phyloP scores from a whole-genome alignment of 2,888 invertebrate genomes.

The Sisyra terminalis region DNA sequence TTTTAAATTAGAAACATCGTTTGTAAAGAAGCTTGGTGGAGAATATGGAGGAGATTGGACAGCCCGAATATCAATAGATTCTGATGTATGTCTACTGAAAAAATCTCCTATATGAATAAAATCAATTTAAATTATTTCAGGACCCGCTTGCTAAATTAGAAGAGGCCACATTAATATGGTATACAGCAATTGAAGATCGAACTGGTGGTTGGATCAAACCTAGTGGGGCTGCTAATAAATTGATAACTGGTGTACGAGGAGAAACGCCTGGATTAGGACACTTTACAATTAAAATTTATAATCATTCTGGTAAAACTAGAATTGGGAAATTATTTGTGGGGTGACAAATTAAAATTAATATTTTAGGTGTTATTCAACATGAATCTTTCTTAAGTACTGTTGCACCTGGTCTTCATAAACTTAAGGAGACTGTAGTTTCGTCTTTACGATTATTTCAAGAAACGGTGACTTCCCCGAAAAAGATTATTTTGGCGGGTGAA shows the following conservation, averaged over 20 bases:
- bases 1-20: constrained; percentile 64
- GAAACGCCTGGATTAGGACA: constrained; percentile 61
- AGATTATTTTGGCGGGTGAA: constrained; percentile 45
- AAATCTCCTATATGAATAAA: no score
- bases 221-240: constrained; percentile 31
- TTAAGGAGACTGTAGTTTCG: constrained; percentile 60
- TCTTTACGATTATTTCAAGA: constrained; percentile 44
- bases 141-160: constrained; percentile 20
- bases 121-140: constrained; percentile 9
- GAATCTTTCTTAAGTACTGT: constrained; percentile 58
- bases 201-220: constrained; percentile 38
- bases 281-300: constrained; percentile 44
- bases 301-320: constrained; percentile 22
- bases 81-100: constrained; percentile 27
- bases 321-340: neutral
- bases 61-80: constrained; percentile 52
- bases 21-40: constrained; percentile 71
- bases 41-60: constrained; percentile 88
- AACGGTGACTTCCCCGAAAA: constrained; percentile 30
- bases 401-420: constrained; percentile 47
- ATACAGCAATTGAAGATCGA: constrained; percentile 63
- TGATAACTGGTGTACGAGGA: constrained; percentile 48
- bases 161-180: constrained; percentile 59
- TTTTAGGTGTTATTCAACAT: constrained; percentile 41
- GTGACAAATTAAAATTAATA: neutral